Base-by-base conservation (phyloP, 2,113 vertebrate species). In the Sardina pilchardus region DNA sequence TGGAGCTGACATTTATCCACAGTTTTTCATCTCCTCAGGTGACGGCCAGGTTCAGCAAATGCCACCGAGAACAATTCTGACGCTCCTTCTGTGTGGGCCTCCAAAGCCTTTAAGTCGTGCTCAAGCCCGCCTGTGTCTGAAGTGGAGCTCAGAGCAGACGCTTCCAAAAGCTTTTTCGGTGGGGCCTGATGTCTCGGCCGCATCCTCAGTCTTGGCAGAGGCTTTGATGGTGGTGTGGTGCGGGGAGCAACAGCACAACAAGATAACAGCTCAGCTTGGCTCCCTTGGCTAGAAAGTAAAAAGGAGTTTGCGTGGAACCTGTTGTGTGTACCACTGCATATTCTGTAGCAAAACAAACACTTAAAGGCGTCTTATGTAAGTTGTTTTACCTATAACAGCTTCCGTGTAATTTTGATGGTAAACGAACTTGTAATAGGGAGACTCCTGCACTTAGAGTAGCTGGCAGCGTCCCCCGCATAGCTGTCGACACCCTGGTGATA, bases 1-100 rank as follows among this genome's bases (percentile, higher is more conserved):
- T 90, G 87, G 87, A 93, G 88, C 59, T 85, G 90, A 90, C 94
- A 92, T 94, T 95, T 95, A 92, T 90, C 82, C 87, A 90, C n/a
- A 48, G 88, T 89, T 83, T 83, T 90, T 89, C 88, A 89, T 90
- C 34, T 86, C 85, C 85, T 90, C 85, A 71, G 21, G 14, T 89
- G 84, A 93, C 91, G 90, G 82, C 63, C 90, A 86, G 86, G 88
- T 89, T 91, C 82, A 59, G 86, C 88, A 90, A 92, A 91, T 94
- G 91, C 93, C 91, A 88, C 85, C 42, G 87, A 48, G 36, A 44
- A 7, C 84, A 88, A 88, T 88, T 85, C 36, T 53, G 6, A 30
- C 45, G 4, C 48, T 86, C 71, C 14, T 50, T 59, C 78, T 26
- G 48, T 56, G 43, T 83, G 82, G 86, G 50, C 82, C 36, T 30